Evolutionary conservation across 2,888 invertebrate genomes (phyloP).

Genomic region (Hypomecis atomaria): DNA sequence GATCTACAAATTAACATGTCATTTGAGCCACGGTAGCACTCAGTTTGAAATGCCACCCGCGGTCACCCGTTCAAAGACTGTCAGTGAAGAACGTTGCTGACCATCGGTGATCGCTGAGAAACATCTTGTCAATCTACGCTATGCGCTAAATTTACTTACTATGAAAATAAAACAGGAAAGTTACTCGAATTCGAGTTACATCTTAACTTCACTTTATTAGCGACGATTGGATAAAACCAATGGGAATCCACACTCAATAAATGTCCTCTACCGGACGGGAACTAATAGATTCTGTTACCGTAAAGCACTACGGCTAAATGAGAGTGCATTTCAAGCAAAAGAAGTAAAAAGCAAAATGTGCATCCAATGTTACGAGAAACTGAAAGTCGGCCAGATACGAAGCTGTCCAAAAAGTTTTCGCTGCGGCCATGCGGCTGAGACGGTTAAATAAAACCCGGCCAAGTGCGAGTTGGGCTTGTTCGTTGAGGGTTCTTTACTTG

Average conservation of each 20-base stretch:
- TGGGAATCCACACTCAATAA: background rate
- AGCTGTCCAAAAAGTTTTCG: constrained; percentile 56
- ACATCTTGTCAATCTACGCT: too few species aligned
- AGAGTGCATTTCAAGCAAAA: constrained; percentile 37
- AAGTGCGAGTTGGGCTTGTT: too few species aligned
- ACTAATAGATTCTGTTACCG: constrained; percentile 1
- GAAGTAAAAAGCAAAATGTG: constrained; percentile 51
- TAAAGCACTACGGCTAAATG: constrained; percentile 24
- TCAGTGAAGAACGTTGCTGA: background rate
- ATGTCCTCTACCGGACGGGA: background rate
- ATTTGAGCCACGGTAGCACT: too few species aligned
- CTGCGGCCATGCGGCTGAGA: constrained; percentile 54
- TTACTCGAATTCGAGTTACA: too few species aligned
- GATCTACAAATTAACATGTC: too few species aligned
- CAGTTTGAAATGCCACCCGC: too few species aligned
- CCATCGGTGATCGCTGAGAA: too few species aligned
- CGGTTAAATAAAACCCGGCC: constrained; percentile 40
- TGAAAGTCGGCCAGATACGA: constrained; percentile 59
- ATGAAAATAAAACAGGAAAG: too few species aligned
- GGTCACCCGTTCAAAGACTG: too few species aligned
- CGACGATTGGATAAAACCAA: background rate
- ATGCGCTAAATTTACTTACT: too few species aligned
- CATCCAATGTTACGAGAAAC: constrained; percentile 56
- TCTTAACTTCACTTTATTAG: background rate
- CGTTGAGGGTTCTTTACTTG: too few species aligned